Conservation (phyloP, 1,140 invertebrate genomes). For the Liolophura sinensis region DNA sequence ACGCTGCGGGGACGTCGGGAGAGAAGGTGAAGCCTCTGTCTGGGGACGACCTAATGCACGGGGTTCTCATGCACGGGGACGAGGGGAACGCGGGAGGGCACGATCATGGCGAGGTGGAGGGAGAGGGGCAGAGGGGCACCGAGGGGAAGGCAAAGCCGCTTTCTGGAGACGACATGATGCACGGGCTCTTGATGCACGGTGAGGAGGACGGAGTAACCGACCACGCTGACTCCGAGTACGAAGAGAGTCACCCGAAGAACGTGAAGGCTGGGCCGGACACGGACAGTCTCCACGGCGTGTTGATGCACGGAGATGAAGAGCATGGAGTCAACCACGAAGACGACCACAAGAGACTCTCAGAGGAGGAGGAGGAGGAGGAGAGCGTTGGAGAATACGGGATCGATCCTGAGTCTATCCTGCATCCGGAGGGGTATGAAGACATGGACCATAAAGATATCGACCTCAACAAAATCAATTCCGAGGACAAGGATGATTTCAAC, state of each 20-base stretch:
- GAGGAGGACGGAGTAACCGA: conserved; percentile 13
- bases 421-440: conserved; percentile 17
- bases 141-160: conserved; percentile 10
- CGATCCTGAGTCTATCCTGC: conserved; percentile 12
- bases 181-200: conserved; percentile 30
- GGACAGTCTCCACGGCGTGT: conserved; percentile 29
- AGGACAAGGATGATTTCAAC: conserved; percentile 29
- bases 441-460: conserved; percentile 26
- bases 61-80: conserved; percentile 39
- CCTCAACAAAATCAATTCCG: conserved; percentile 20
- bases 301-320: conserved; percentile 37
- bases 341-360: conserved; percentile 8
- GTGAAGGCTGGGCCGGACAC: conserved; percentile 23
- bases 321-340: conserved; percentile 16
- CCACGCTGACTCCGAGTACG: conserved; percentile 3
- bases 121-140: neutral
- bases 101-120: conserved; percentile 7
- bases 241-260: too few relatives aligned
- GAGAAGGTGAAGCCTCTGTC: conserved; percentile 12
- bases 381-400: conserved; percentile 5
- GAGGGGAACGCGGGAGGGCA: conserved; percentile 22
- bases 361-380: conserved; percentile 22
- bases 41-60: conserved; percentile 28
- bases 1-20: neutral
- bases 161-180: conserved; percentile 17